Conservation (phyloP, 2,113 vertebrate genomes). For the Spheniscus mendiculus region DNA sequence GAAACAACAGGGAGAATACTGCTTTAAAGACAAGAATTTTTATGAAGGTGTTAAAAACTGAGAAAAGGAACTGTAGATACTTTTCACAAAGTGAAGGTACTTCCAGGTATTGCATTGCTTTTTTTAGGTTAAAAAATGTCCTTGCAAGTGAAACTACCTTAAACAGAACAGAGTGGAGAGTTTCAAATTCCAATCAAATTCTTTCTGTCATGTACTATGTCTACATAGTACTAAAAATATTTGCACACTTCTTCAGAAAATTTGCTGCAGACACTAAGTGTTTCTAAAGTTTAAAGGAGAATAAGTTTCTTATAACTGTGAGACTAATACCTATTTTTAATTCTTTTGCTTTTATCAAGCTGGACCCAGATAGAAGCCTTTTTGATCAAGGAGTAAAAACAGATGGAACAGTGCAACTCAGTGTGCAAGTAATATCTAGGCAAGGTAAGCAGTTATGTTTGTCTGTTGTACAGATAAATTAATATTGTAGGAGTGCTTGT, state of each 20-base stretch:
- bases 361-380: conserved; percentile 95
- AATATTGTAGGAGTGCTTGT: neutral
- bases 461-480: neutral
- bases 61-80: neutral
- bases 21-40: neutral
- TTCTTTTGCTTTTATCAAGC: conserved; percentile 68
- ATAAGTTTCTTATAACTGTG: neutral
- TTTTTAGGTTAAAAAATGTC: neutral
- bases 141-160: neutral
- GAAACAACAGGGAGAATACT: neutral
- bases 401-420: conserved; percentile 97
- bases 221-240: neutral
- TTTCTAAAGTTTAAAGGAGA: neutral
- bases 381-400: conserved; percentile 99
- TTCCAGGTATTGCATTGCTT: neutral
- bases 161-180: neutral
- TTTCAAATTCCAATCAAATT: neutral
- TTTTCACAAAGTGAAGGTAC: neutral
- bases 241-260: neutral
- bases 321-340: neutral
- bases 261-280: neutral
- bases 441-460: conserved; percentile 80
- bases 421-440: conserved; percentile 94
- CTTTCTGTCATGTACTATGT: neutral
- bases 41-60: neutral